Conservation (phyloP, 2,113 vertebrate genomes). For the Sula dactylatra region DNA sequence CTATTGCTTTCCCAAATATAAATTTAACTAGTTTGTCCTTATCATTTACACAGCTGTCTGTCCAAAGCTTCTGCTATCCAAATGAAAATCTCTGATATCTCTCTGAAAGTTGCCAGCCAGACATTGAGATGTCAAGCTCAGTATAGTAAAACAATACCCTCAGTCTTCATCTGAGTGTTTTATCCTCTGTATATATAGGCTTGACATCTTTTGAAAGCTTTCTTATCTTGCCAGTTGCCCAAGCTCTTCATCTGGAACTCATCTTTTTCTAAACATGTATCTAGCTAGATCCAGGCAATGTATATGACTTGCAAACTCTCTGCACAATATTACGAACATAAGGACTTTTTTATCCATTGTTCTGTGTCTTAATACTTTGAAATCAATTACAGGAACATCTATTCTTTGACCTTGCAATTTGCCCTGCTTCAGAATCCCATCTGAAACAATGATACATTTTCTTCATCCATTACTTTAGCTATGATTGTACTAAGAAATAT, state of each 20-base stretch:
- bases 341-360: background rate
- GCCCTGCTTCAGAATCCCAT: background rate
- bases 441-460: background rate
- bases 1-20: background rate
- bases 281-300: background rate
- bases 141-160: background rate
- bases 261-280: background rate
- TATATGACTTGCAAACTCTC: background rate
- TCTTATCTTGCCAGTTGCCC: slow-evolving; percentile 20
- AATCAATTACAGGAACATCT: background rate
- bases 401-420: background rate
- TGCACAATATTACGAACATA: background rate
- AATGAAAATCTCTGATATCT: background rate
- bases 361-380: background rate
- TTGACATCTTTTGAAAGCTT: background rate
- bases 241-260: slow-evolving; percentile 19
- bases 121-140: slow-evolving; percentile 14
- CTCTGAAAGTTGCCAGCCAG: background rate
- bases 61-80: slow-evolving; percentile 1
- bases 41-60: background rate
- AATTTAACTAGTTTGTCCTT: background rate
- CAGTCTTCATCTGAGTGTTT: slow-evolving; percentile 10
- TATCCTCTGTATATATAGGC: background rate
- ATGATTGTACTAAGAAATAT: background rate
- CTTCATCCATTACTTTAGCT: background rate